phyloP scores from a whole-genome alignment of 2,888 invertebrate species.

The Lagria hirta region DNA sequence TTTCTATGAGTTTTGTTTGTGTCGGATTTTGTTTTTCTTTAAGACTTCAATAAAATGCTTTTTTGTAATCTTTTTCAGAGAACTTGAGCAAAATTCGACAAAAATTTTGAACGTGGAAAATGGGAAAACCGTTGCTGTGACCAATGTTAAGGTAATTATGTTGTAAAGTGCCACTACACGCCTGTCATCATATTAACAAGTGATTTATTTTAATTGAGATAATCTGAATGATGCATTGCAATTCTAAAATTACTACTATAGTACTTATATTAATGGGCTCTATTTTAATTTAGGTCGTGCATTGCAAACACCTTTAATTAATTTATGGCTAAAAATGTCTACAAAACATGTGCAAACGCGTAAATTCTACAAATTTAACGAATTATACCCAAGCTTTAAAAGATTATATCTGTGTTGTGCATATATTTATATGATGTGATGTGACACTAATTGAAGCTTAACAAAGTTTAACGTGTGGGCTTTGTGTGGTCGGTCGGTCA shows the following conservation, averaged over 20 bases:
- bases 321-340: neutral
- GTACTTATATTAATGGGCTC: constrained; percentile 31
- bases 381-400: too few relatives aligned
- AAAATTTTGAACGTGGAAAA: constrained; percentile 56
- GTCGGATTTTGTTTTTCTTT: neutral
- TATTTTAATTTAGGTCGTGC: constrained; percentile 32
- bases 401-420: too few relatives aligned
- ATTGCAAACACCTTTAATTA: constrained; percentile 10
- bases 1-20: constrained; percentile 16
- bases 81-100: constrained; percentile 44
- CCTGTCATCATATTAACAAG: constrained; percentile 26
- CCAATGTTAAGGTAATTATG: constrained; percentile 61
- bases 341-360: too few relatives aligned
- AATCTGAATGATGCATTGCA: constrained; percentile 21
- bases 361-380: too few relatives aligned
- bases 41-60: constrained; percentile 1
- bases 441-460: too few relatives aligned
- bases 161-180: constrained; percentile 8
- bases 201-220: constrained; percentile 28
- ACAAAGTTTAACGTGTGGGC: too few relatives aligned
- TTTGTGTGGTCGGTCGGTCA: too few relatives aligned
- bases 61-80: constrained; percentile 43
- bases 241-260: constrained; percentile 32
- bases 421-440: too few relatives aligned
- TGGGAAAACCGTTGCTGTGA: constrained; percentile 57